phyloP scores from a whole-genome alignment of 2,113 vertebrate genomes.

The Phalacrocorax aristotelis region DNA sequence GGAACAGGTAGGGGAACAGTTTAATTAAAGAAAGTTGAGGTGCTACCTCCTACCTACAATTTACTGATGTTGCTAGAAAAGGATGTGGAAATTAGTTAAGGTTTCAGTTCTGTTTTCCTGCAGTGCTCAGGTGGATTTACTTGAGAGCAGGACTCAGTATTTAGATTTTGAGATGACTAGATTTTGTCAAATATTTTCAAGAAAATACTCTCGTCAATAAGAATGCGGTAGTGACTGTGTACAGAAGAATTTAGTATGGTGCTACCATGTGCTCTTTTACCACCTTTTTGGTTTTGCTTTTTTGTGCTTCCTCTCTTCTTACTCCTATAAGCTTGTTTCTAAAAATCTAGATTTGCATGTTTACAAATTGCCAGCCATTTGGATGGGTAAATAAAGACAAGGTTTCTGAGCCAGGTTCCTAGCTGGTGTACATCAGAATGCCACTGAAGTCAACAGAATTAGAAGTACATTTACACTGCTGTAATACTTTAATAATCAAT shows the following conservation, averaged over 20 bases:
- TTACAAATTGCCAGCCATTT: neutral
- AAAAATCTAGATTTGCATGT: neutral
- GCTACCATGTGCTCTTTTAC: neutral
- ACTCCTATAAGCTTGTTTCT: neutral
- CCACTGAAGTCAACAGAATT: neutral
- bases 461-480: neutral
- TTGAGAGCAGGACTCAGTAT: neutral
- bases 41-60: neutral
- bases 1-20: neutral
- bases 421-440: neutral
- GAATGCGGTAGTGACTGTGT: accelerated
- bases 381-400: neutral
- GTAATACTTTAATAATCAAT: neutral
- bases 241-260: neutral
- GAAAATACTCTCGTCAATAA: neutral
- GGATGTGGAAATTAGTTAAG: neutral
- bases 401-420: neutral
- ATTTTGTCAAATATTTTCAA: neutral
- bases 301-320: neutral
- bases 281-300: neutral
- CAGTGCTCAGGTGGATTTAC: neutral
- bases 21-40: neutral
- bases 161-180: neutral
- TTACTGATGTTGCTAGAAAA: neutral
- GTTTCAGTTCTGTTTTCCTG: neutral